A percentile compares a stretch with the other conserved stretches of the same genome.
These are phyloP conservation scores for Setophaga petechia DNA, from an alignment of 2,113 vertebrate genomes.

Conservation along the genomic window DNA sequence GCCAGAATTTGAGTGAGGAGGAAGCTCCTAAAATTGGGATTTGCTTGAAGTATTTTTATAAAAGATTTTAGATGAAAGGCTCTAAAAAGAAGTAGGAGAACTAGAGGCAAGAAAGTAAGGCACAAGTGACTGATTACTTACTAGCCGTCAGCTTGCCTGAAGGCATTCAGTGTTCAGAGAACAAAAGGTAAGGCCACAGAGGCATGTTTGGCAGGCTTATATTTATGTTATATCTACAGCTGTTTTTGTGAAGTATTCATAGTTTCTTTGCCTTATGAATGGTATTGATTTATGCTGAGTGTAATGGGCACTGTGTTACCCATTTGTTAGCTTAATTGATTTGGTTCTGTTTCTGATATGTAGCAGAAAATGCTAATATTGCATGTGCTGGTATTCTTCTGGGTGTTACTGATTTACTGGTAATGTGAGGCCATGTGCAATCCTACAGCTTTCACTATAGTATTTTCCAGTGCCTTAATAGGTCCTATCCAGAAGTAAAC, in stretches of 20 bases:
- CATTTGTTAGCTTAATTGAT: neutral
- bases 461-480: neutral
- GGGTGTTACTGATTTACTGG: neutral
- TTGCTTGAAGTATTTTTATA: neutral
- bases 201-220: neutral
- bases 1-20: neutral
- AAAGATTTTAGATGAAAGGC: neutral
- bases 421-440: accelerated
- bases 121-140: neutral
- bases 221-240: neutral
- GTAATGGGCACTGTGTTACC: neutral
- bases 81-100: neutral
- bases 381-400: neutral
- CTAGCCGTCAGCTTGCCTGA: neutral
- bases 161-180: neutral
- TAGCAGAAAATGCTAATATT: neutral
- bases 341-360: neutral
- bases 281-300: neutral
- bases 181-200: neutral
- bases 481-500: neutral
- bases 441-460: neutral
- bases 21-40: neutral
- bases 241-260: neutral
- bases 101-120: neutral
- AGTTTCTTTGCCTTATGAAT: neutral